These are phyloP conservation scores for Drosophila cardini DNA, from an alignment of 1,140 invertebrate species.

Conservation along the genomic window DNA sequence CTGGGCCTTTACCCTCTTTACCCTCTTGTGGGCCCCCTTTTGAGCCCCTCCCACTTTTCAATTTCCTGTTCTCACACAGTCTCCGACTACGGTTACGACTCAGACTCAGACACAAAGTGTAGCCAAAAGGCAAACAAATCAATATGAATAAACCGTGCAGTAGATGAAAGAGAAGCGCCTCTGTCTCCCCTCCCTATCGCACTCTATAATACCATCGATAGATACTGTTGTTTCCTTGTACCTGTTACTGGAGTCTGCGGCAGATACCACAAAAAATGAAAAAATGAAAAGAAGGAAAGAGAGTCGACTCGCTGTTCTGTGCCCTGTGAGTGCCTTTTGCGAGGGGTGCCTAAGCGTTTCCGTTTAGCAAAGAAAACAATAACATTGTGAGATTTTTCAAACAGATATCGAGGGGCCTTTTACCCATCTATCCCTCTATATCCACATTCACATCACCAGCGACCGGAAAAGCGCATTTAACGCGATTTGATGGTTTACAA, in stretches of 20 bases:
- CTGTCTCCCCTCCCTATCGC: not conserved
- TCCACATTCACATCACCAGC: constrained; percentile 25
- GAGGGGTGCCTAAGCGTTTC: constrained; percentile 69
- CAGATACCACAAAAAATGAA: constrained; percentile 26
- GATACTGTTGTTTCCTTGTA: constrained; percentile 20
- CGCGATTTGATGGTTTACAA: constrained; percentile 83
- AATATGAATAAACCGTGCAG: constrained; percentile 53
- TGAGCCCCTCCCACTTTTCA: constrained; percentile 48
- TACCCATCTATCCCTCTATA: constrained; percentile 18
- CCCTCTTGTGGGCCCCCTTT: constrained; percentile 15
- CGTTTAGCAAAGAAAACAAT: constrained; percentile 79
- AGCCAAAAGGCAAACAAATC: constrained; percentile 78
- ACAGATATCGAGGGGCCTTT: constrained; percentile 35
- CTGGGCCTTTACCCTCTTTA: not conserved
- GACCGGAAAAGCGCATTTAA: constrained; percentile 83
- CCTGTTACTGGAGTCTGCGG: constrained; percentile 47
- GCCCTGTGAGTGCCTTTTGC: constrained; percentile 35
- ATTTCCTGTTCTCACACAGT: constrained; percentile 69
- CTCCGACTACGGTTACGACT: too few species aligned
- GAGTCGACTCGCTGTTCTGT: constrained; percentile 23
- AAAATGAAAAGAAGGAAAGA: too few species aligned
- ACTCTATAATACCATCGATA: not conserved
- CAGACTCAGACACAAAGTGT: constrained; percentile 44
- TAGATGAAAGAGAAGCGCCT: constrained; percentile 58
- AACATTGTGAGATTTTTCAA: constrained; percentile 73